phyloP scores from a whole-genome alignment of 1,140 invertebrate genomes.

The Trichonephila clavata region DNA sequence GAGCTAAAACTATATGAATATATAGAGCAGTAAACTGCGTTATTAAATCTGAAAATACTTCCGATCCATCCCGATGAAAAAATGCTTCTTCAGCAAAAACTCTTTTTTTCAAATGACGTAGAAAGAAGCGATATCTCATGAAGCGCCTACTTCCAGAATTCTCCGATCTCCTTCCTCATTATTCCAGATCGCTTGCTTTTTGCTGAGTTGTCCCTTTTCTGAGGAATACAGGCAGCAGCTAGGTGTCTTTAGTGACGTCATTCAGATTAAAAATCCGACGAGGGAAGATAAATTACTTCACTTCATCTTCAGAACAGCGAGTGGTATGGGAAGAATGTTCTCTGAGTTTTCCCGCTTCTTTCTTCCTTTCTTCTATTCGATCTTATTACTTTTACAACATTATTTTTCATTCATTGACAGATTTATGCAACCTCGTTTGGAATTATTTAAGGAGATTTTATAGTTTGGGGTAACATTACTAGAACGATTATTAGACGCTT shows the following conservation, averaged over 20 bases:
- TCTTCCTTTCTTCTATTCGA: constrained; percentile 1
- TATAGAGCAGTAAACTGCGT: not conserved
- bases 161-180: constrained; percentile 29
- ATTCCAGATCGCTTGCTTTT: constrained; percentile 48
- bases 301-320: not conserved
- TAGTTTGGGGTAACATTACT: not conserved
- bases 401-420: constrained; percentile 29
- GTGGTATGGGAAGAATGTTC: not conserved
- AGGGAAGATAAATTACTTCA: constrained; percentile 20
- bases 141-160: not conserved
- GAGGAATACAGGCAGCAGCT: constrained; percentile 9
- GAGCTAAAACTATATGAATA: not conserved
- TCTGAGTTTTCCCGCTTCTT: not conserved
- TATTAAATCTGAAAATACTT: not conserved
- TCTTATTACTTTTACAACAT: constrained; percentile 1
- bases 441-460: constrained; percentile 15
- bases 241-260: constrained; percentile 51
- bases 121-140: constrained; percentile 13
- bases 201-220: constrained; percentile 34
- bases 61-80: not conserved
- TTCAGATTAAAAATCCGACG: constrained; percentile 42
- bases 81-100: constrained; percentile 13
- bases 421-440: not conserved
- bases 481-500: not conserved
- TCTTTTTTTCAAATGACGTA: not conserved